Evolutionary conservation across 1,140 invertebrate species (phyloP).

Genomic region (Drosophila lowei): DNA sequence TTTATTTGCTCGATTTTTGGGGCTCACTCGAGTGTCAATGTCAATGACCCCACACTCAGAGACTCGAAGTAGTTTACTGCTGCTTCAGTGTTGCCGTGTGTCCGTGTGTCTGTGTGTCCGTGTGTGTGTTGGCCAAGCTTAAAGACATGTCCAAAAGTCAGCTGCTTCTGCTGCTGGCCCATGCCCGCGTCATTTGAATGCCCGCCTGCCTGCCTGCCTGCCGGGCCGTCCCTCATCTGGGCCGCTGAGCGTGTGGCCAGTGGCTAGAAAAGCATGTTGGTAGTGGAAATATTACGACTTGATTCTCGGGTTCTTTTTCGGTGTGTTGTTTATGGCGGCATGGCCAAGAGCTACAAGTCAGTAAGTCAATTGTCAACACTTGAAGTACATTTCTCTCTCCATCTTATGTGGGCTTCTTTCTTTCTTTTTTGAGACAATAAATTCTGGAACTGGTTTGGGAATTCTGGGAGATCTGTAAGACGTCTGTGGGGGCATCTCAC

Average conservation of each 20-base stretch:
- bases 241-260: slow-evolving; percentile 34
- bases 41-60: slow-evolving; percentile 20
- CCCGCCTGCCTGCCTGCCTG: background rate
- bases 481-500: slow-evolving; percentile 8
- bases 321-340: slow-evolving; percentile 15
- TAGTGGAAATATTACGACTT: slow-evolving; percentile 56
- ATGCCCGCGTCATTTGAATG: slow-evolving; percentile 59
- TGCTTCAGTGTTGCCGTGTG: background rate
- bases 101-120: slow-evolving; percentile 1
- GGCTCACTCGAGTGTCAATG: slow-evolving; percentile 11
- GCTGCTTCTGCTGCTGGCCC: slow-evolving; percentile 38
- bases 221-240: background rate
- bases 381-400: slow-evolving; percentile 43
- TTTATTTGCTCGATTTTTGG: slow-evolving; percentile 12
- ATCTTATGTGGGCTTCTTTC: background rate
- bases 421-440: slow-evolving; percentile 27
- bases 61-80: slow-evolving; percentile 37
- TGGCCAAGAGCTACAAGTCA: slow-evolving; percentile 65
- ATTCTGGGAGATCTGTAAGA: no score
- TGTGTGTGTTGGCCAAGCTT: slow-evolving; percentile 36
- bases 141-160: slow-evolving; percentile 50
- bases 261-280: slow-evolving; percentile 31
- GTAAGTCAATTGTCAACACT: slow-evolving; percentile 78
- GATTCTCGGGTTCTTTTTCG: slow-evolving; percentile 31
- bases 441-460: slow-evolving; percentile 52